Conservation (phyloP, 2,113 vertebrate species). For the Pedetes capensis region DNA sequence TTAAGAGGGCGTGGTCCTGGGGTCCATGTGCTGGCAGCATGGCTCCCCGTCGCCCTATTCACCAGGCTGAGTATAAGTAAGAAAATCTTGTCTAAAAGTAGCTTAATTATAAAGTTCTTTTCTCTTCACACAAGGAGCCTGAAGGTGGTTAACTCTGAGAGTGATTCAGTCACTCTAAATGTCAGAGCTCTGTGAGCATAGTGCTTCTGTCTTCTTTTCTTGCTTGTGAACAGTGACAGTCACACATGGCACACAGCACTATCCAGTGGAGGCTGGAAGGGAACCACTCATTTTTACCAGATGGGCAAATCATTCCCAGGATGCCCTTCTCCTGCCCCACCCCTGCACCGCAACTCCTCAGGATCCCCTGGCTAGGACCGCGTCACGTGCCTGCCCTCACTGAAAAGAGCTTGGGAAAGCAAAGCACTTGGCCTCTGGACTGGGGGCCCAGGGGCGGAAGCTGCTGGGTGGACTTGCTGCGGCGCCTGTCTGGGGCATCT, state of each 20-base stretch:
- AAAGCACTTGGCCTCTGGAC: background rate
- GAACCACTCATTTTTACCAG: background rate
- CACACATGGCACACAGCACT: background rate
- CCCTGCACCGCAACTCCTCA: too few relatives aligned
- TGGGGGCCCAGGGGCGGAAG: too few relatives aligned
- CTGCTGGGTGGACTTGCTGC: accelerated
- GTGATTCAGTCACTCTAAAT: background rate
- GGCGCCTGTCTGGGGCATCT: too few relatives aligned
- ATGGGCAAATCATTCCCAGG: background rate
- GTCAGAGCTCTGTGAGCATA: background rate
- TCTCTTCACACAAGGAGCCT: background rate
- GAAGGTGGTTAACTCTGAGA: background rate
- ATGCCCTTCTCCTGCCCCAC: background rate
- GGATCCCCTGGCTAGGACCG: background rate
- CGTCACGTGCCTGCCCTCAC: background rate
- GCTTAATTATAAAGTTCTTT: background rate
- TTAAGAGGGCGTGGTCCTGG: background rate
- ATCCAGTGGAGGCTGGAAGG: background rate
- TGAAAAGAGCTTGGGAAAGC: background rate
- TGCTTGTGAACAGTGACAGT: background rate
- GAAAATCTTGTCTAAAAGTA: background rate
- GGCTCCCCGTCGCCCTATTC: background rate
- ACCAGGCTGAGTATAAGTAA: background rate
- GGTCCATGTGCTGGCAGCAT: background rate
- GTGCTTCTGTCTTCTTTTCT: background rate